Evolutionary conservation across 2,888 invertebrate genomes (phyloP).

Genomic region (Muschampia plurimacula): DNA sequence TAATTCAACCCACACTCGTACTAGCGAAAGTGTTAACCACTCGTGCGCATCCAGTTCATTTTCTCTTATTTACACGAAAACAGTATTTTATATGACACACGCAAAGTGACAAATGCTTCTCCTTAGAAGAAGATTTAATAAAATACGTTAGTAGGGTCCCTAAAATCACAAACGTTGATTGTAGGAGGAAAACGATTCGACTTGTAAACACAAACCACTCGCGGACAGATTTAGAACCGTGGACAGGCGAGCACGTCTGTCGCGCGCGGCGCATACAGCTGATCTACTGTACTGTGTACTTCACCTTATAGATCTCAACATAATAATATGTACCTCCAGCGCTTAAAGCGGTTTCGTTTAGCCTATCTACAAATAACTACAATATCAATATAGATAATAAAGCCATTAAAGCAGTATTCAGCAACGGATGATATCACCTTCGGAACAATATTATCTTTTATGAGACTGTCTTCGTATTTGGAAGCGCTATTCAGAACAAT

Average conservation of each 20-base stretch:
- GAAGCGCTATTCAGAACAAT: slow-evolving; percentile 30
- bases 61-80: slow-evolving; percentile 44
- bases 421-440: slow-evolving; percentile 48
- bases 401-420: slow-evolving; percentile 46
- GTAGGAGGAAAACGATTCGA: slow-evolving; percentile 11
- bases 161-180: slow-evolving; percentile 21
- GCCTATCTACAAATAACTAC: slow-evolving; percentile 32
- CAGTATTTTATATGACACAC: not conserved
- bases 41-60: slow-evolving; percentile 72
- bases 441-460: slow-evolving; percentile 24
- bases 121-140: not conserved
- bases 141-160: slow-evolving; percentile 5
- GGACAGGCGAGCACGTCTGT: slow-evolving; percentile 59
- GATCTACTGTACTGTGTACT: slow-evolving; percentile 68
- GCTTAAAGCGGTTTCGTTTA: slow-evolving; percentile 48
- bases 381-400: slow-evolving; percentile 34
- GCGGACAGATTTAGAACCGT: slow-evolving; percentile 51
- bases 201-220: slow-evolving; percentile 57
- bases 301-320: slow-evolving; percentile 46
- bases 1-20: slow-evolving; percentile 49
- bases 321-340: slow-evolving; percentile 47
- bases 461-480: slow-evolving; percentile 35
- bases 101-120: slow-evolving; percentile 12
- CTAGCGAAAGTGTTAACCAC: slow-evolving; percentile 73
- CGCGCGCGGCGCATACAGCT: slow-evolving; percentile 61